A percentile compares a stretch with the other conserved stretches of the same genome.
Conservation (phyloP, 2,888 invertebrate genomes). For the Nowickia ferox region DNA sequence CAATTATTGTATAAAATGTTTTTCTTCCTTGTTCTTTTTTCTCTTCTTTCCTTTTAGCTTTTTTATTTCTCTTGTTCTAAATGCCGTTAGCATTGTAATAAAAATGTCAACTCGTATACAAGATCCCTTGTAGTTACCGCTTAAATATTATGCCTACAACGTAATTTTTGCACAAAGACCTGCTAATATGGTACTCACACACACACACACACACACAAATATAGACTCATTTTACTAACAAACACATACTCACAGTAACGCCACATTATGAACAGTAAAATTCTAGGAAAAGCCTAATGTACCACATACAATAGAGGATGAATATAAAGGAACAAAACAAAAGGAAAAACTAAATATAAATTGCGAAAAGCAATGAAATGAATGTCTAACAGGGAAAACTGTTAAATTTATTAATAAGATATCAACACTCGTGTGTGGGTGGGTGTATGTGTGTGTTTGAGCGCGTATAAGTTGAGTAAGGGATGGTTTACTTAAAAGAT, state of each 20-base stretch:
- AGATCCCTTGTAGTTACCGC: conserved; percentile 54
- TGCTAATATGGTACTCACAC: conserved; percentile 9
- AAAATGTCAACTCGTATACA: conserved; percentile 79
- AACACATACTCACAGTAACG: conserved; percentile 30
- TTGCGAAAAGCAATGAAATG: conserved; percentile 50
- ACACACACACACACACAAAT: background rate
- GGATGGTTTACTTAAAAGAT: background rate
- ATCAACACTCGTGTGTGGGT: conserved; percentile 5
- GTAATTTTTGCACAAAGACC: conserved; percentile 34
- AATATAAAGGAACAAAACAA: conserved; percentile 17
- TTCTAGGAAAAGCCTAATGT: conserved; percentile 23
- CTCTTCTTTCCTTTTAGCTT: conserved; percentile 25
- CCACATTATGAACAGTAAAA: conserved; percentile 10
- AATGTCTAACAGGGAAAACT: conserved; percentile 56
- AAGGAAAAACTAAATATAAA: conserved; percentile 52
- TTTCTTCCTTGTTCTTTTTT: conserved; percentile 1
- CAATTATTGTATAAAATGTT: conserved; percentile 47
- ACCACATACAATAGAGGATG: conserved; percentile 10
- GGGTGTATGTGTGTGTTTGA: background rate
- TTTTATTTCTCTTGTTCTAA: conserved; percentile 48
- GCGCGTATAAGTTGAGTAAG: background rate
- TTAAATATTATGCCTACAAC: conserved; percentile 55
- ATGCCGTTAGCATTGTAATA: conserved; percentile 80
- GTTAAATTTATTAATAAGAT: conserved; percentile 62
- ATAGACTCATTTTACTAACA: background rate